Percentiles rank a stretch among this genome's conserved stretches.
Conservation (phyloP, 2,888 invertebrate genomes). For the Meandrusa payeni region DNA sequence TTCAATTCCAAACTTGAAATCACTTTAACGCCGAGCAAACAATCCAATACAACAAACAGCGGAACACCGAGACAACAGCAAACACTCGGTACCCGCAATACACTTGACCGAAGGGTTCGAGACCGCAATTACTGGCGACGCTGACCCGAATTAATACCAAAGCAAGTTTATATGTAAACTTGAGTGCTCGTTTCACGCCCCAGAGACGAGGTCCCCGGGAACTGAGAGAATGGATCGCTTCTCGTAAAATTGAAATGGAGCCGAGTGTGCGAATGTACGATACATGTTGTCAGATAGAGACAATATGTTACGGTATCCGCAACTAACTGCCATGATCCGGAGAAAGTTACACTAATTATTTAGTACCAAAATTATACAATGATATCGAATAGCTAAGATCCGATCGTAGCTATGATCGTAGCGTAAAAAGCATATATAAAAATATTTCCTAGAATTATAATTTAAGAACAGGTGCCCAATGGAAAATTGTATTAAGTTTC, state of each 20-base stretch:
- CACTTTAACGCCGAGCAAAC: constrained; percentile 5
- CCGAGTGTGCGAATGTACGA: background rate
- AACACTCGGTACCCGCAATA: constrained; percentile 8
- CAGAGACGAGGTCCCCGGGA: background rate
- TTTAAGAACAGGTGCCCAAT: no score
- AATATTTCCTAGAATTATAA: no score
- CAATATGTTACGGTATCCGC: no score
- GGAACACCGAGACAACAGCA: constrained; percentile 13
- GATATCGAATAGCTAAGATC: no score
- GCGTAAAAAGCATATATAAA: no score
- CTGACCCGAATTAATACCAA: constrained; percentile 23
- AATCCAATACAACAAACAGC: constrained; percentile 6
- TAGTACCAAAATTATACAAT: no score
- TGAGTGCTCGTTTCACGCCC: constrained; percentile 19
- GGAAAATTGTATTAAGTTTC: no score
- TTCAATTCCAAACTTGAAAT: constrained; percentile 6
- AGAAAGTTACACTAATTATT: no score
- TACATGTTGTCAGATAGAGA: no score
- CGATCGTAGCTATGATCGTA: no score
- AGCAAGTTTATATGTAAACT: constrained; percentile 23
- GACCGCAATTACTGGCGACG: constrained; percentile 22
- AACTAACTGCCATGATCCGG: no score
- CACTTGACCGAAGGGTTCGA: constrained; percentile 23
- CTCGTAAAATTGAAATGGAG: background rate
- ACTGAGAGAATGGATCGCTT: background rate